phyloP scores from a whole-genome alignment of 1,140 invertebrate genomes.

The Neotoxoptera formosana region DNA sequence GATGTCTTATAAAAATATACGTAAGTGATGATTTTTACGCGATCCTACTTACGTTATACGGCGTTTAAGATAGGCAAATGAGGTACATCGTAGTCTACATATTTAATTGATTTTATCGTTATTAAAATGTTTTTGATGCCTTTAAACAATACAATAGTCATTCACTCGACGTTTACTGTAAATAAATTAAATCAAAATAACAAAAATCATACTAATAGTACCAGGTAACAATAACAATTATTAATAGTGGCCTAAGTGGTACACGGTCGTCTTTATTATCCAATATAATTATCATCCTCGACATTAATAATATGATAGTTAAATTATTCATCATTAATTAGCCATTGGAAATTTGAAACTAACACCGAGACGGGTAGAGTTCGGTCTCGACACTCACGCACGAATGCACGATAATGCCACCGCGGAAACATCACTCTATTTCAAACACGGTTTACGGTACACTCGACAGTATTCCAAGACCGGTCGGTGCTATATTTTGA shows the following conservation, averaged over 20 bases:
- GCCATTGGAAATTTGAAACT: neutral
- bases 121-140: neutral
- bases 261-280: too few species aligned
- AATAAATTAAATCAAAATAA: neutral
- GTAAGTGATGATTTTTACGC: too few species aligned
- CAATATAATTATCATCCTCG: neutral
- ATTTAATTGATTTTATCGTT: neutral
- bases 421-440: neutral
- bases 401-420: neutral
- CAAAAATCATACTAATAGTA: too few species aligned
- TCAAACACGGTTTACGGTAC: neutral
- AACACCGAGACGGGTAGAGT: neutral
- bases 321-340: neutral
- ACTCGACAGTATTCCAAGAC: neutral
- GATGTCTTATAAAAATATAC: too few species aligned
- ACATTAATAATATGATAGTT: neutral
- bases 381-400: neutral
- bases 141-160: neutral
- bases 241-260: too few species aligned
- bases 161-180: neutral
- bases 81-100: neutral
- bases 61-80: neutral
- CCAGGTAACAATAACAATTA: too few species aligned
- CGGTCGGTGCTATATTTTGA: neutral
- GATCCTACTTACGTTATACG: neutral